Evolutionary conservation across 2,888 invertebrate genomes (phyloP), one percentile per base, ranked within the genome.

Genomic region (Peribatodes rhomboidaria): DNA sequence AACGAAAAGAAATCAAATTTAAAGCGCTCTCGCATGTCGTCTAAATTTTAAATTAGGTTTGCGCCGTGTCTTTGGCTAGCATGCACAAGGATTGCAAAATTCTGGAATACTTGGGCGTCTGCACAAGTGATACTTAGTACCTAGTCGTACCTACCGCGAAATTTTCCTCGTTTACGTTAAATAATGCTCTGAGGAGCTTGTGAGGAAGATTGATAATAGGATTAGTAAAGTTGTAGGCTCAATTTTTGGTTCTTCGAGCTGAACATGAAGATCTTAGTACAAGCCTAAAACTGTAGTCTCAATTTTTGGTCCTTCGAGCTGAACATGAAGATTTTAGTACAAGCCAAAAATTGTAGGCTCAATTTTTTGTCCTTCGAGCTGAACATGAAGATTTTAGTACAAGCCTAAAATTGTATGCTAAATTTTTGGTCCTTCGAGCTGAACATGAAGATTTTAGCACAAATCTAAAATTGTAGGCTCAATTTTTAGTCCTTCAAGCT

Each of bases 31-130:
- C n/a, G 46, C 20, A 14, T 8, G 27, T 52, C 27, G 20, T 39
- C 53, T 39, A 39, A 53, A 39, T 39, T 53, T 39, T 8, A 53
- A 39, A 53, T 53, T 22, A 53, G n/a, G 20, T 53, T 53, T 20
- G 22, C 50, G 39, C 9, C 49, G 35, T 44, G 20, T 14, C 41
- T 6, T 44, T 44, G 44, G 3, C n/a, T 14, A 27, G 20, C 2
- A 42, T 22, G 20, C 31, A 47, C 31, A 31, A 47, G 14, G 31
- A 14, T n/a, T 27, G 9, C 27, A 31, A 14, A 2, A 14, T 47
- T 2, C 4, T 18, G 18, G 42, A 2, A 42, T 16, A 2, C 11
- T 3, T 18, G 18, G 18, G 6, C 10, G 18, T 42, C 42, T 42
- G 1, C 18, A 42, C 18, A 11, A 16, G 42, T 18, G 3, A 18